A percentile compares a stretch with the other conserved stretches of the same genome.
Conservation (phyloP, 2,797 vertebrate genomes). For the Darevskia nairensis region DNA sequence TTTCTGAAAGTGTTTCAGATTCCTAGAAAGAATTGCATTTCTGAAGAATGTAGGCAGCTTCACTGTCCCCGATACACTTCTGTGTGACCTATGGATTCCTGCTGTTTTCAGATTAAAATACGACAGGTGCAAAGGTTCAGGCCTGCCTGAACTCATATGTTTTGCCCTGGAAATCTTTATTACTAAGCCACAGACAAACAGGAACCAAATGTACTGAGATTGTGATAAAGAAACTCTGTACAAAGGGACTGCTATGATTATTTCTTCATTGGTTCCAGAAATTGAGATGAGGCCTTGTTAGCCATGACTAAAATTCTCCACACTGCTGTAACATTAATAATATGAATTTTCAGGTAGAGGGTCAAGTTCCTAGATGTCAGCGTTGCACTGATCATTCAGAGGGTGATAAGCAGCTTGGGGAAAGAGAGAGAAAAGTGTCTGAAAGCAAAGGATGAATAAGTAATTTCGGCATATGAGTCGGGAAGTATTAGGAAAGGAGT, state of each 20-base stretch:
- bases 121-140: background rate
- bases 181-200: background rate
- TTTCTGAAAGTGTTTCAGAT: background rate
- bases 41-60: no score
- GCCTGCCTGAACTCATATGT: background rate
- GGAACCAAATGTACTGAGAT: background rate
- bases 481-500: background rate
- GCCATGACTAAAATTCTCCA: background rate
- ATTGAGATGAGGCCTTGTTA: background rate
- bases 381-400: background rate
- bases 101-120: no score
- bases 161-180: background rate
- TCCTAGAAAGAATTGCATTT: background rate
- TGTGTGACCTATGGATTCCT: no score
- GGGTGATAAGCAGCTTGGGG: background rate
- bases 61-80: background rate
- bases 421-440: background rate
- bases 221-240: background rate
- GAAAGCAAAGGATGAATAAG: background rate
- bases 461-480: background rate
- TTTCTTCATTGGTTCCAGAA: no score
- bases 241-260: no score
- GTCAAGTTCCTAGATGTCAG: background rate
- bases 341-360: background rate
- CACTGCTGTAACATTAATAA: background rate